Conservation (phyloP, 1,140 invertebrate genomes). For the Drosophila serrata region DNA sequence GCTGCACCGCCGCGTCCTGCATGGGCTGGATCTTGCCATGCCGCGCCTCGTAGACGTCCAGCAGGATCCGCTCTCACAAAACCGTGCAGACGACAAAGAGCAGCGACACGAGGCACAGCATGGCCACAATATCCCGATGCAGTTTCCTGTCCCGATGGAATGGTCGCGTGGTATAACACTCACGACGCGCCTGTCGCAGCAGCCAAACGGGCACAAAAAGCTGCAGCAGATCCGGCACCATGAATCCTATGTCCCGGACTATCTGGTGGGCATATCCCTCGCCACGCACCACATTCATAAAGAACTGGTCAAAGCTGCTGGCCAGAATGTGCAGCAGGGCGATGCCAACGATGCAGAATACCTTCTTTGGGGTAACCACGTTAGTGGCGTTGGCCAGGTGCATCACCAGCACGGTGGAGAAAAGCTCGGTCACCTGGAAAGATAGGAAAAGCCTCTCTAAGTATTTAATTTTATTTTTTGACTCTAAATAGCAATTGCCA, state of each 20-base stretch:
- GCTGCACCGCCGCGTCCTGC: constrained; percentile 62
- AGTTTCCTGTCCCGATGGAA: constrained; percentile 80
- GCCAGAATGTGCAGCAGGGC: constrained; percentile 90
- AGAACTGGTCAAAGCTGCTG: constrained; percentile 92
- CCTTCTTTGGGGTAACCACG: constrained; percentile 87
- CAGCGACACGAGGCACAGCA: constrained; percentile 80
- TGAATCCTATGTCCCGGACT: constrained; percentile 90
- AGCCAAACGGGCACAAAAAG: constrained; percentile 88
- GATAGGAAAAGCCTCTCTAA: background rate
- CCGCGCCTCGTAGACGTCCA: constrained; percentile 68
- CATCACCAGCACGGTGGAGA: constrained; percentile 89
- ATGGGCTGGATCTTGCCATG: constrained; percentile 71
- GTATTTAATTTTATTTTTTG: background rate
- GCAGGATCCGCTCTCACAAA: constrained; percentile 82
- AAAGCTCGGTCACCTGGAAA: constrained; percentile 88
- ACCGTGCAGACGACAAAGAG: constrained; percentile 82
- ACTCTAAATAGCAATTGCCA: background rate
- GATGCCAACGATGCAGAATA: constrained; percentile 89
- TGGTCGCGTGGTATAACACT: constrained; percentile 74
- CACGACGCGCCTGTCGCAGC: constrained; percentile 71
- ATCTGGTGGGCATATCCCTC: constrained; percentile 90
- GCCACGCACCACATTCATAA: constrained; percentile 90
- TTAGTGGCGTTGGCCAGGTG: constrained; percentile 87
- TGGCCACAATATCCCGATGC: constrained; percentile 80
- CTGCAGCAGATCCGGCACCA: constrained; percentile 91